These are phyloP conservation scores for Thyatira batis DNA, from an alignment of 2,888 invertebrate genomes.

Conservation along the genomic window DNA sequence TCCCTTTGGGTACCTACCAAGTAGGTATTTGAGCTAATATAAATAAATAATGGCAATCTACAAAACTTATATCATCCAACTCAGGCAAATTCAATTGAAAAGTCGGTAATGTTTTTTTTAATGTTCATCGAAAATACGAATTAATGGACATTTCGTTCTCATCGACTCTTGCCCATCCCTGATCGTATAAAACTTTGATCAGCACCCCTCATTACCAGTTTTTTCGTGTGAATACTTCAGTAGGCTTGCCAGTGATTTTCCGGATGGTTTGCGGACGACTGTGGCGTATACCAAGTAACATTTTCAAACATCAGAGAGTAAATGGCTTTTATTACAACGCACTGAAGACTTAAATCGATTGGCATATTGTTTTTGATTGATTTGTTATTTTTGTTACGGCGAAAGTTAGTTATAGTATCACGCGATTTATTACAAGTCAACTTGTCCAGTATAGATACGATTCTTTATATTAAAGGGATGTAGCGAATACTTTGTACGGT, in stretches of 20 bases:
- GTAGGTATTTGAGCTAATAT: background rate
- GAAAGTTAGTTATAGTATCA: slow-evolving; percentile 3
- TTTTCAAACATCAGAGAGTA: slow-evolving; percentile 3
- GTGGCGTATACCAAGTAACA: slow-evolving; percentile 21
- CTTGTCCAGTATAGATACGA: background rate
- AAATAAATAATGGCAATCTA: background rate
- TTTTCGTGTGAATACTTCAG: slow-evolving; percentile 69
- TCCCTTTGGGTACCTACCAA: too few relatives aligned
- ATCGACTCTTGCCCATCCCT: slow-evolving; percentile 36
- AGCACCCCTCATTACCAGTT: slow-evolving; percentile 67
- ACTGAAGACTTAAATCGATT: background rate
- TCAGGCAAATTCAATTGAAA: too few relatives aligned
- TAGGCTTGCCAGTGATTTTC: slow-evolving; percentile 60
- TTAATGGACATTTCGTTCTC: background rate
- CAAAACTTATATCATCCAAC: too few relatives aligned
- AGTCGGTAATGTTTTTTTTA: too few relatives aligned
- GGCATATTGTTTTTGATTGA: background rate
- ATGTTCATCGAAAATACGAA: slow-evolving; percentile 7
- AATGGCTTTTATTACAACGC: background rate
- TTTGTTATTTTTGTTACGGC: background rate
- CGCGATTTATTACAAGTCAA: slow-evolving; percentile 6
- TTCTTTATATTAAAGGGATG: background rate
- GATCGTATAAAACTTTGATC: slow-evolving; percentile 59
- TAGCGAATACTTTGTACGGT: too few relatives aligned
- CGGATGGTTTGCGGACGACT: slow-evolving; percentile 26